Conservation (phyloP, 2,888 invertebrate genomes). For the Diloba caeruleocephala region DNA sequence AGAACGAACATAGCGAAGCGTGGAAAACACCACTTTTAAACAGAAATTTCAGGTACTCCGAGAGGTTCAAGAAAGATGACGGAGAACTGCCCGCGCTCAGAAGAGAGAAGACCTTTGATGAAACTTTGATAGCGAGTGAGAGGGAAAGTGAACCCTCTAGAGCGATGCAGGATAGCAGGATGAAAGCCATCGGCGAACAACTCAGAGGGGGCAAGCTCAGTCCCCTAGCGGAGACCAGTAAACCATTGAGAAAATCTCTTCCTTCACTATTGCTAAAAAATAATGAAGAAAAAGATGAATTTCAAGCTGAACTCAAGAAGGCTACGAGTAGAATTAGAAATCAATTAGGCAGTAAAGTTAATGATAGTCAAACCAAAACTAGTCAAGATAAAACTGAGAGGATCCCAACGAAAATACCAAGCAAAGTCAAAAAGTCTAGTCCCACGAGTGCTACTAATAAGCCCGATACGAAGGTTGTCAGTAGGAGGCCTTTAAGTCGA, state of each 20-base stretch:
- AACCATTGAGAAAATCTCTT: conserved; percentile 87
- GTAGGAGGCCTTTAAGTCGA: conserved; percentile 74
- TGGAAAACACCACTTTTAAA: conserved; percentile 84
- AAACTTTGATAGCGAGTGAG: conserved; percentile 75
- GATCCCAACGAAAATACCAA: conserved; percentile 82
- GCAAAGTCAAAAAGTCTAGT: conserved; percentile 87
- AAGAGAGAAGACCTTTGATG: conserved; percentile 87
- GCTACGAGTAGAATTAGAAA: conserved; percentile 87
- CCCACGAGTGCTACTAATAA: conserved; percentile 67
- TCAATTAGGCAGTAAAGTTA: conserved; percentile 83
- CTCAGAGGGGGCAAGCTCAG: conserved; percentile 71
- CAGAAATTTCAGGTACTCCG: conserved; percentile 85
- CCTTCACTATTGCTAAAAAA: conserved; percentile 85
- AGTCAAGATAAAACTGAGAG: conserved; percentile 73
- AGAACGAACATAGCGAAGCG: conserved; percentile 80
- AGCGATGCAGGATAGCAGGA: conserved; percentile 72
- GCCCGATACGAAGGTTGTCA: conserved; percentile 43
- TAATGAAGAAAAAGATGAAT: conserved; percentile 88
- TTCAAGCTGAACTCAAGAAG: conserved; percentile 86
- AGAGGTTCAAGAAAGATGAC: conserved; percentile 82
- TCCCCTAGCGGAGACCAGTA: conserved; percentile 72
- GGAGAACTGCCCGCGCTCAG: conserved; percentile 76
- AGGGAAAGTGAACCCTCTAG: conserved; percentile 75
- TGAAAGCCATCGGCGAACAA: conserved; percentile 76
- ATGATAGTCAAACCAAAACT: conserved; percentile 83